A percentile compares a stretch with the other conserved stretches of the same genome.
phyloP scores from a whole-genome alignment of 2,797 vertebrate genomes.

The Gambelia wislizenii region DNA sequence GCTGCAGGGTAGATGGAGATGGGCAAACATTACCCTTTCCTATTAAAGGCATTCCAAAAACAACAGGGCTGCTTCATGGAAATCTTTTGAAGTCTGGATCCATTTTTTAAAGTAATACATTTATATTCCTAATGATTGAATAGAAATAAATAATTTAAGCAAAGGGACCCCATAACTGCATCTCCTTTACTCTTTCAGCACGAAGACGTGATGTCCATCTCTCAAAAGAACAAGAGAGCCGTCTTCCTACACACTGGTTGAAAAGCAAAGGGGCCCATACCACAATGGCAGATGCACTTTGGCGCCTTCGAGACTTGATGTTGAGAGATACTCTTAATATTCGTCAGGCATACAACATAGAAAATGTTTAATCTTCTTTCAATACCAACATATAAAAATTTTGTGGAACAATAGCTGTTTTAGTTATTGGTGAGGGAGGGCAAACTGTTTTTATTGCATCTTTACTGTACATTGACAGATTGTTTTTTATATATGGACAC shows the following conservation, averaged over 20 bases:
- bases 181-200: constrained; percentile 77
- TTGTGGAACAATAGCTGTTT: constrained; percentile 79
- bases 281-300: constrained; percentile 97
- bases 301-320: constrained; percentile 98
- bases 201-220: constrained; percentile 93
- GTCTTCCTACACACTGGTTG: constrained; percentile 97
- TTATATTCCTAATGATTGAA: too few relatives aligned
- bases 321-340: constrained; percentile 96
- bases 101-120: too few relatives aligned
- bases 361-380: constrained; percentile 81
- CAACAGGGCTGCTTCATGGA: too few relatives aligned
- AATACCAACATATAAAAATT: constrained; percentile 71
- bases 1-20: too few relatives aligned
- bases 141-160: neutral
- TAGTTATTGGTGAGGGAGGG: constrained; percentile 79
- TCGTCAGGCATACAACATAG: constrained; percentile 91
- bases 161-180: neutral
- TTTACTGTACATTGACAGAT: constrained; percentile 85
- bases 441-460: constrained; percentile 84
- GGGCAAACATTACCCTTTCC: too few relatives aligned
- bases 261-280: constrained; percentile 98
- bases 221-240: constrained; percentile 97
- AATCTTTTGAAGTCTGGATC: too few relatives aligned
- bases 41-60: too few relatives aligned
- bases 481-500: constrained; percentile 84